Evolutionary conservation across 2,797 vertebrate species (phyloP), one percentile per base, ranked within the genome.

Genomic region (Sebastes cheni): DNA sequence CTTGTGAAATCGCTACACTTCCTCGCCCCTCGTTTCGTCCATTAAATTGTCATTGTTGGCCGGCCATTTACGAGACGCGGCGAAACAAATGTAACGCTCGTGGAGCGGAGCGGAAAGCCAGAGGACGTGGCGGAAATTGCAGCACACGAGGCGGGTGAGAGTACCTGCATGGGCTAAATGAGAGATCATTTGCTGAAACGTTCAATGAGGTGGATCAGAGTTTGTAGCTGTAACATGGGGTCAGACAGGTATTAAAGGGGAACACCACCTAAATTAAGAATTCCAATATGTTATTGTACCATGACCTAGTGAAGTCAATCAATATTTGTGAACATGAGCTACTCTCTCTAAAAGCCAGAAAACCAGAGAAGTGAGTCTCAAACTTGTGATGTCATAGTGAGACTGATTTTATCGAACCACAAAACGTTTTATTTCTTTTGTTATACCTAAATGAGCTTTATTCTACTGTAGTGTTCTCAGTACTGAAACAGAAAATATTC

Each of bases 41-140:
- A 94, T 93, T 93, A 90, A 92, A 87, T 89, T 91, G 91, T 93
- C 92, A 88, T 88, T 88, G 91, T 92, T 81, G 88, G 89, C 52
- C 68, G 3, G 84, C 75, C 79, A 58, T 86, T 92, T 89, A 88
- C 55, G 66, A 90, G 83, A 90, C 64, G 12, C 65, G 12, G 81
- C 69, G 68, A 87, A 89, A 89, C 87, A 90, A 92, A 91, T 86
- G 89, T 64, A 85, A 81, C 14, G 64, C 58, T 86, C 30, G 20
- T 68, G 74, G 80, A 84, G 78, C 72, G 6, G 50, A 59, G 74
- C 67, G 3, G 42, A 72, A 65, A 60, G 77, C 75, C 62, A 75
- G 75, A 72, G 82, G 79, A 88, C 75, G 34, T 22, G 70, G 39
- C 8, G 34, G 80, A 83, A 77, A 77, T 71, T 76, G 71, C 61